phyloP scores from a whole-genome alignment of 2,113 vertebrate genomes.

The Alexandromys fortis region DNA sequence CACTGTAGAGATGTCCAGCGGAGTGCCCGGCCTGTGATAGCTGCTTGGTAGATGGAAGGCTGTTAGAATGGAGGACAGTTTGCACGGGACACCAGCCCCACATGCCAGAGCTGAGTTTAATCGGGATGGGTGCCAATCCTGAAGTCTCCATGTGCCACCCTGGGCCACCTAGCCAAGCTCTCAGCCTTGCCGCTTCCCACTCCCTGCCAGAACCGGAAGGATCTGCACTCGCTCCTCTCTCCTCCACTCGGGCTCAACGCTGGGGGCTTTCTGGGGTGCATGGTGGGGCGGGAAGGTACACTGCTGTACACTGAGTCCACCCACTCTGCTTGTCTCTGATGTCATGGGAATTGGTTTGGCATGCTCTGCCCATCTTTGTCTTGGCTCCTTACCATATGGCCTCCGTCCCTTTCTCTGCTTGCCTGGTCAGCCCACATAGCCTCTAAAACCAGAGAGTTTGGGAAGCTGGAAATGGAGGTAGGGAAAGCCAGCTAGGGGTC shows the following conservation, averaged over 20 bases:
- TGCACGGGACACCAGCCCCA: background rate
- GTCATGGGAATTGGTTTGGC: background rate
- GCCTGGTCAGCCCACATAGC: background rate
- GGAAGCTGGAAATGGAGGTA: background rate
- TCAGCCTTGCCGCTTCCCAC: too few species aligned
- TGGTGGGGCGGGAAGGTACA: rapidly evolving
- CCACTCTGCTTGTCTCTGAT: too few species aligned
- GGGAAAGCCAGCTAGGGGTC: background rate
- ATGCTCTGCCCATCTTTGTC: background rate
- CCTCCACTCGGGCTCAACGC: background rate
- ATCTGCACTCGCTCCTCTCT: background rate
- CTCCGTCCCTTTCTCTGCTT: background rate
- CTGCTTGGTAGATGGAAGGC: background rate
- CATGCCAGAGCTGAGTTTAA: background rate
- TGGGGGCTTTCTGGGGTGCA: background rate
- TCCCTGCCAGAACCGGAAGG: background rate
- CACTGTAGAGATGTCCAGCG: background rate
- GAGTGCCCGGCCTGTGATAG: background rate
- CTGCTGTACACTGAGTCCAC: background rate
- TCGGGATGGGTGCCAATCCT: background rate
- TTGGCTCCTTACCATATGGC: too few species aligned
- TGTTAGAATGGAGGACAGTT: background rate
- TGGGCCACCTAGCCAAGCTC: background rate
- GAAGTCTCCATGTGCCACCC: background rate
- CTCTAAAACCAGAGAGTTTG: background rate